A percentile compares a stretch with the other conserved stretches of the same genome.
phyloP scores from a whole-genome alignment of 2,888 invertebrate species.

The Meiosimyza decipiens region DNA sequence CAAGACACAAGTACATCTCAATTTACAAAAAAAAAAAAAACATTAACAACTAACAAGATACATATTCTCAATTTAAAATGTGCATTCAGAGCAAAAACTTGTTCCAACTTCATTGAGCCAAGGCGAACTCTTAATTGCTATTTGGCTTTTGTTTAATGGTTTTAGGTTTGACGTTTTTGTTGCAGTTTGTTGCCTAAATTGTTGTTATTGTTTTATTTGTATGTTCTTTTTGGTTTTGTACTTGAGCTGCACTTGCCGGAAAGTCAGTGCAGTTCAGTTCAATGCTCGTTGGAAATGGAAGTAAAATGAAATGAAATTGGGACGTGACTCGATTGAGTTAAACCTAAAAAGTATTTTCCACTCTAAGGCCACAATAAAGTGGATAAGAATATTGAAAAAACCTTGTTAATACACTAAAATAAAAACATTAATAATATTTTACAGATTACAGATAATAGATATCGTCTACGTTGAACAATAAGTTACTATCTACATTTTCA shows the following conservation, averaged over 20 bases:
- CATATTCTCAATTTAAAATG: no score
- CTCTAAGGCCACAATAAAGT: slow-evolving; percentile 7
- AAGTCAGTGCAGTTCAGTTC: background rate
- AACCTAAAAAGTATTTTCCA: background rate
- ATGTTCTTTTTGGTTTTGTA: slow-evolving; percentile 3
- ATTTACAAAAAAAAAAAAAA: no score
- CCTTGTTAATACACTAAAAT: background rate
- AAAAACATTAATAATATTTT: no score
- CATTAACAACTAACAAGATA: no score
- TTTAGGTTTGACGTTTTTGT: slow-evolving; percentile 20
- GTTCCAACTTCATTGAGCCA: slow-evolving; percentile 13
- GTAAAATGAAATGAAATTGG: background rate
- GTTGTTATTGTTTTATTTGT: background rate
- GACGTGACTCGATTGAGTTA: slow-evolving; percentile 30
- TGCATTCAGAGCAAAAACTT: background rate
- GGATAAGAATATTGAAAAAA: no score
- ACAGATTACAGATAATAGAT: no score
- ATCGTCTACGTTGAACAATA: no score
- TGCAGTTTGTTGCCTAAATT: slow-evolving; percentile 10
- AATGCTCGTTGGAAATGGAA: slow-evolving; percentile 12
- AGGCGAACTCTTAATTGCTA: slow-evolving; percentile 37
- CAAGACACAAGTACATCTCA: no score
- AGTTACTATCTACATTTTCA: no score
- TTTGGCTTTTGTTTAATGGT: slow-evolving; percentile 38
- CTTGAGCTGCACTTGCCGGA: slow-evolving; percentile 5